Evolutionary conservation across 2,888 invertebrate genomes (phyloP).

Genomic region (Heliconius hortense): DNA sequence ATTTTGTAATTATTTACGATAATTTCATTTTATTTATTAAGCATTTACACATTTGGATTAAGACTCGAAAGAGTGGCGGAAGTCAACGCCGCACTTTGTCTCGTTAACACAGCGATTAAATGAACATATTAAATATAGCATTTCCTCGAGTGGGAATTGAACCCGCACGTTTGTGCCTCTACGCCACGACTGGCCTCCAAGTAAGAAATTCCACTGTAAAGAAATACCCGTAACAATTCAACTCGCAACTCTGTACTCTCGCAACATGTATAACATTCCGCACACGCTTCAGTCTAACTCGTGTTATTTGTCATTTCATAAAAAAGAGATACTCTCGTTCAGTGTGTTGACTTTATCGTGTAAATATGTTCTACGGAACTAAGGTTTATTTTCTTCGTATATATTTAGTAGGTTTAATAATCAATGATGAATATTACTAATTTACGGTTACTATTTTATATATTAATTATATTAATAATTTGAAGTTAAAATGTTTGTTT

Average conservation of each 20-base stretch:
- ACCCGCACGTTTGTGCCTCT: not conserved
- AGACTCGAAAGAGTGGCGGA: not conserved
- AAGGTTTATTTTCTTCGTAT: not conserved
- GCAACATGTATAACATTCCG: not conserved
- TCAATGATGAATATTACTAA: not conserved
- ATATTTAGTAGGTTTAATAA: not conserved
- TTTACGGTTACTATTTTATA: too few relatives aligned
- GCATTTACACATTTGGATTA: not conserved
- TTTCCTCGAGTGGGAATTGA: not conserved
- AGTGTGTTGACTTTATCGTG: slow-evolving; percentile 24
- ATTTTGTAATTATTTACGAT: too few relatives aligned
- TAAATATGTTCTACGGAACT: not conserved
- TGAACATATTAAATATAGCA: not conserved
- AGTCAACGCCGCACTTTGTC: not conserved
- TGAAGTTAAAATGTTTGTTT: too few relatives aligned
- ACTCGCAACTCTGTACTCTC: slow-evolving; percentile 21
- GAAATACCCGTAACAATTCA: slow-evolving; percentile 11
- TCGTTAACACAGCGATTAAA: too few relatives aligned
- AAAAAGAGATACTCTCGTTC: slow-evolving; percentile 13
- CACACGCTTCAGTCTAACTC: slow-evolving; percentile 11
- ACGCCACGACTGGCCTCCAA: not conserved
- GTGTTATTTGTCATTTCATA: slow-evolving; percentile 33
- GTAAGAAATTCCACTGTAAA: not conserved
- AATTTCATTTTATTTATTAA: not conserved
- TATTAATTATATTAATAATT: too few relatives aligned